A percentile compares a stretch with the other conserved stretches of the same genome.
Conservation (phyloP, 2,113 vertebrate species). For the Nicator chloris region DNA sequence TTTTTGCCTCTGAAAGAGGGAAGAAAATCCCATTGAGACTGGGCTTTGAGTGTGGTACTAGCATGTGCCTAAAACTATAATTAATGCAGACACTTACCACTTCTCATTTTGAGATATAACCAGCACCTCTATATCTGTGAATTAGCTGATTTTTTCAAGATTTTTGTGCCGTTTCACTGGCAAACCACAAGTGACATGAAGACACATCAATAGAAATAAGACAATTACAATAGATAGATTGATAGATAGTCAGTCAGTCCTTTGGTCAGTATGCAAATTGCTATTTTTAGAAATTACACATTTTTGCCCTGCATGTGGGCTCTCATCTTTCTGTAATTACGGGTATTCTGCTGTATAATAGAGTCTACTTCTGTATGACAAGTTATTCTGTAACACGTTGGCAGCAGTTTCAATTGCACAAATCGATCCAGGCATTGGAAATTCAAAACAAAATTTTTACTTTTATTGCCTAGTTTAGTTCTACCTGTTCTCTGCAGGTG, state of each 20-base stretch:
- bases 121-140: neutral
- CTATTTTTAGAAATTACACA: neutral
- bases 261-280: slow-evolving; percentile 19
- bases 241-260: neutral
- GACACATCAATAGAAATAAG: neutral
- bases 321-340: neutral
- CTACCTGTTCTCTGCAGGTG: neutral
- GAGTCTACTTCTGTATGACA: neutral
- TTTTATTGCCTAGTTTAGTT: neutral
- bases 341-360: neutral
- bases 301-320: neutral
- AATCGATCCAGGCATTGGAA: neutral
- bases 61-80: neutral
- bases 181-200: neutral
- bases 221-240: neutral
- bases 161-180: neutral
- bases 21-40: neutral
- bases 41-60: neutral
- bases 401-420: neutral
- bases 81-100: neutral
- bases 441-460: neutral
- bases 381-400: neutral
- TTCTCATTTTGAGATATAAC: neutral
- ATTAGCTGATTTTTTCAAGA: neutral
- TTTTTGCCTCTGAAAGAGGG: neutral